Conservation (phyloP, 2,797 vertebrate species). For the Scolopax rusticola region DNA sequence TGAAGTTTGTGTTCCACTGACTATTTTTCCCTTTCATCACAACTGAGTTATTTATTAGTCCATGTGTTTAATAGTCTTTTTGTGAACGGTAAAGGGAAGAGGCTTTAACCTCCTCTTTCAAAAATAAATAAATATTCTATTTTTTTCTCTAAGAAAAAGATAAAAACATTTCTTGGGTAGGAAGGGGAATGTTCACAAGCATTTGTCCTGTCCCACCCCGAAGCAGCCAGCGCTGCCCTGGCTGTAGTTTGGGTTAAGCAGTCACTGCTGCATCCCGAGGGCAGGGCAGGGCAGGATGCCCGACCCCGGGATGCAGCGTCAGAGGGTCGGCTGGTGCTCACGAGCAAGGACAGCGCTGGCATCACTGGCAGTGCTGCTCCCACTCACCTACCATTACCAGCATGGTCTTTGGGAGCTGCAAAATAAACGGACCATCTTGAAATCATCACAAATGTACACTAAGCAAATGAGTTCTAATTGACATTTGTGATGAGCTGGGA, state of each 20-base stretch:
- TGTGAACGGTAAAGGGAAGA: not conserved
- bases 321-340: not conserved
- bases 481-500: not conserved
- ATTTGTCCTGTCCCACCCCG: fast-evolving
- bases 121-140: not conserved
- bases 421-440: not conserved
- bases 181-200: not conserved
- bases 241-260: not conserved
- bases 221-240: not conserved
- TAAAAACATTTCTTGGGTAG: not conserved
- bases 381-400: fast-evolving
- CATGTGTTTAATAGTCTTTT: not conserved
- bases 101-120: not conserved
- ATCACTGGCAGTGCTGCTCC: not conserved
- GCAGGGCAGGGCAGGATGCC: not conserved
- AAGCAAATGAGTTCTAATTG: not conserved
- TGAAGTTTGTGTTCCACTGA: not conserved
- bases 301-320: not conserved
- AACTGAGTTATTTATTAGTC: not conserved
- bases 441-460: no score
- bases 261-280: no score
- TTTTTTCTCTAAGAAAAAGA: not conserved
- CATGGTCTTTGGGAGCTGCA: not conserved
- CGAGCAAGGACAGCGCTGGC: not conserved
- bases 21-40: not conserved